Evolutionary conservation across 1,140 invertebrate species (phyloP).

Genomic region (Euwallacea similis): DNA sequence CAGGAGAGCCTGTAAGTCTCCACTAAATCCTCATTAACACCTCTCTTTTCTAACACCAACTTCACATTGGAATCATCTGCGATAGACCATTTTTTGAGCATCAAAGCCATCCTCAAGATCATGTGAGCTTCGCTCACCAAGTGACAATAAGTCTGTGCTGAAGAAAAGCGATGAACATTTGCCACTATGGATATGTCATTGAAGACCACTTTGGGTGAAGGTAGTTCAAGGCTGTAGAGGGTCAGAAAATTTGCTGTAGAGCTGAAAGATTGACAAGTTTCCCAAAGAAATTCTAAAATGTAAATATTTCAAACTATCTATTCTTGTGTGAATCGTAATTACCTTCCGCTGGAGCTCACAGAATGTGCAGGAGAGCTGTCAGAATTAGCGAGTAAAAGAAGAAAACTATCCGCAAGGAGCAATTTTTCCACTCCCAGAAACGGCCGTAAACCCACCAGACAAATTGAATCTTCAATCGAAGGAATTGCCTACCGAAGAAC

Average conservation of each 20-base stretch:
- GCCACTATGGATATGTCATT: conserved; percentile 69
- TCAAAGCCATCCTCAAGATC: conserved; percentile 59
- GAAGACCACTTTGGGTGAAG: conserved; percentile 63
- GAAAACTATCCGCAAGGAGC: conserved; percentile 62
- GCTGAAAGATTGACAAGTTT: conserved; percentile 35
- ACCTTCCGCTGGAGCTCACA: conserved; percentile 51
- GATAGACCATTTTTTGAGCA: conserved; percentile 49
- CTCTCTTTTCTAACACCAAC: conserved; percentile 44
- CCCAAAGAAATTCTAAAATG: neutral
- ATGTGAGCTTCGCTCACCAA: conserved; percentile 68
- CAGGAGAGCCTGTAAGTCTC: conserved; percentile 64
- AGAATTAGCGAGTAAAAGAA: conserved; percentile 67
- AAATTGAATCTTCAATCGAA: conserved; percentile 65
- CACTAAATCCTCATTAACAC: conserved; percentile 54
- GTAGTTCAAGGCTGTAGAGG: conserved; percentile 66
- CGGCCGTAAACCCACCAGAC: conserved; percentile 70
- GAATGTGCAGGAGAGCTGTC: conserved; percentile 58
- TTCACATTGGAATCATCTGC: conserved; percentile 44
- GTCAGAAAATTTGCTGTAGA: conserved; percentile 60
- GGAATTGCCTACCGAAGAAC: conserved; percentile 57
- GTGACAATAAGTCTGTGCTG: conserved; percentile 66
- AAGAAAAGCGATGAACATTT: conserved; percentile 62
- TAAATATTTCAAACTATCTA: conserved; percentile 7
- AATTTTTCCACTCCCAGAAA: conserved; percentile 72
- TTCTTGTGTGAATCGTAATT: conserved; percentile 8